A percentile compares a stretch with the other conserved stretches of the same genome.
Evolutionary conservation across 2,888 invertebrate genomes (phyloP).

Genomic region (Rutpela maculata): DNA sequence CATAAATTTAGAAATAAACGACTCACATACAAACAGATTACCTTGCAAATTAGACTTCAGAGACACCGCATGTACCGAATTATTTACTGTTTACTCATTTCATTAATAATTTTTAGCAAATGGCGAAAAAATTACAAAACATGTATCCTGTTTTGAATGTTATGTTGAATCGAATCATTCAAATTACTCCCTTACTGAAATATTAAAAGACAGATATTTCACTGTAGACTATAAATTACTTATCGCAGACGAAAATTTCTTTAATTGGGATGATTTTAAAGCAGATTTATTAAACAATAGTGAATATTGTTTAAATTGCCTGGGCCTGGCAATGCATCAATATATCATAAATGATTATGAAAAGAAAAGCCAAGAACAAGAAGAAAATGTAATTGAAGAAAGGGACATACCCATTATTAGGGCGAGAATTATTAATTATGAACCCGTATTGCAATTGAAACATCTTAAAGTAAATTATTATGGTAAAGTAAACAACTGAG

Average conservation of each 20-base stretch:
- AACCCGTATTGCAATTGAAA: slow-evolving; percentile 81
- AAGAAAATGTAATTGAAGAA: slow-evolving; percentile 73
- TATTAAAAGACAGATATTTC: slow-evolving; percentile 78
- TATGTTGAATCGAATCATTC: slow-evolving; percentile 75
- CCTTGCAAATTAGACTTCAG: too few relatives aligned
- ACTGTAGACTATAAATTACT: slow-evolving; percentile 78
- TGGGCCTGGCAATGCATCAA: slow-evolving; percentile 89
- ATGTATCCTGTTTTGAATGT: slow-evolving; percentile 76
- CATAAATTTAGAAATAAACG: too few relatives aligned
- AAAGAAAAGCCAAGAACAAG: slow-evolving; percentile 70
- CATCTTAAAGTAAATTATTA: slow-evolving; percentile 84
- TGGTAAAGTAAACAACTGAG: slow-evolving; percentile 75
- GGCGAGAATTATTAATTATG: slow-evolving; percentile 79
- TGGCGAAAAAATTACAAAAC: slow-evolving; percentile 66
- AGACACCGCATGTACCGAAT: not conserved
- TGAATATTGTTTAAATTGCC: slow-evolving; percentile 80
- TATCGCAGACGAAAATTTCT: slow-evolving; percentile 77
- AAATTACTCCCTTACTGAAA: slow-evolving; percentile 77
- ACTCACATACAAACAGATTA: too few relatives aligned
- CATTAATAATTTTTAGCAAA: slow-evolving; percentile 57
- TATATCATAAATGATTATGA: slow-evolving; percentile 73
- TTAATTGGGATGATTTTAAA: slow-evolving; percentile 75
- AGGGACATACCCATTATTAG: slow-evolving; percentile 74
- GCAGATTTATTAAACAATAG: slow-evolving; percentile 83
- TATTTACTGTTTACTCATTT: slow-evolving; percentile 8